phyloP scores from a whole-genome alignment of 2,113 vertebrate genomes.

The Carlito syrichta region DNA sequence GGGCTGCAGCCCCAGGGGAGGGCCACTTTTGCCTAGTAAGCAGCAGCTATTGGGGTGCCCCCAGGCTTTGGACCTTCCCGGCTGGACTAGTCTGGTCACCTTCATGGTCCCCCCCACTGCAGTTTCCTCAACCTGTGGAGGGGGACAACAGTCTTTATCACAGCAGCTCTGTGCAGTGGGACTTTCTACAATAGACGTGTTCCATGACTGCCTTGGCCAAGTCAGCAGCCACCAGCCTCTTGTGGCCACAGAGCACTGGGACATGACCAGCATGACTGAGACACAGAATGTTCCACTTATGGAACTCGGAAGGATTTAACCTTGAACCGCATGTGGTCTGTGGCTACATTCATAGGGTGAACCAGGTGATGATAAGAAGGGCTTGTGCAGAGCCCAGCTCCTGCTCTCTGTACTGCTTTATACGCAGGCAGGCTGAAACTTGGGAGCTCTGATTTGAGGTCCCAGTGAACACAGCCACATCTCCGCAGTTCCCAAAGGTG shows the following conservation, averaged over 20 bases:
- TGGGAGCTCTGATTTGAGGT: background rate
- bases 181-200: fast-evolving
- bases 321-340: background rate
- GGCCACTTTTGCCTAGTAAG: background rate
- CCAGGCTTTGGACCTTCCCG: fast-evolving
- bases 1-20: fast-evolving
- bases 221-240: background rate
- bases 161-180: background rate
- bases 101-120: too few species aligned
- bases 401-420: background rate
- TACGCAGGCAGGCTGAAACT: background rate
- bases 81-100: background rate
- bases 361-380: background rate
- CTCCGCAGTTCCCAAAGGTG: background rate
- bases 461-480: background rate
- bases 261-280: background rate
- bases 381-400: background rate
- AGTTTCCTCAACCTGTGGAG: background rate
- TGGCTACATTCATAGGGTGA: background rate
- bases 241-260: fast-evolving
- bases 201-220: fast-evolving
- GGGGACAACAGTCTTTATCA: background rate
- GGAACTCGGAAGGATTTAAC: background rate
- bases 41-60: background rate
- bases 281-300: background rate